phyloP scores from a whole-genome alignment of 1,140 invertebrate genomes.

The Zophobas morio region DNA sequence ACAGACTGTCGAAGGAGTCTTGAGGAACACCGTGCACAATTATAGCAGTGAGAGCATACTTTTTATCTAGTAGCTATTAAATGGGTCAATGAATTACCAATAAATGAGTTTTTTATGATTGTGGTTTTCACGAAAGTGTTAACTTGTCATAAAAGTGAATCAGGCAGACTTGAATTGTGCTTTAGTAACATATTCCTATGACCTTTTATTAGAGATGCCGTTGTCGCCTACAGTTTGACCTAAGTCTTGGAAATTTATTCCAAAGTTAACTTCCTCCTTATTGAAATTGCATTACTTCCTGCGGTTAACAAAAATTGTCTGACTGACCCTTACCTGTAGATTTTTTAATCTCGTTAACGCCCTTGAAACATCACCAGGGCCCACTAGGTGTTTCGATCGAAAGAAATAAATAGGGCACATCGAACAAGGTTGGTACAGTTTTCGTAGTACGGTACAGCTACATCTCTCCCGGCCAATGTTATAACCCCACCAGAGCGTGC shows the following conservation, averaged over 20 bases:
- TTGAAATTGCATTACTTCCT: not conserved
- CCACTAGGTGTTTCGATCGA: not conserved
- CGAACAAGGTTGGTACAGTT: conserved; percentile 16
- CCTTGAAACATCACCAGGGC: not conserved
- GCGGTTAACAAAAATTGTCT: not conserved
- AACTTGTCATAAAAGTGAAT: no score
- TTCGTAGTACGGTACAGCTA: conserved; percentile 32
- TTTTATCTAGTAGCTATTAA: no score
- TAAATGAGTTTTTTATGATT: no score
- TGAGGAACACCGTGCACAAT: no score
- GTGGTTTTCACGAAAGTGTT: no score
- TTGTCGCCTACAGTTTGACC: no score
- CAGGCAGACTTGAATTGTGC: no score
- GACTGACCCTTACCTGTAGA: not conserved
- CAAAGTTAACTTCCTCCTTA: not conserved
- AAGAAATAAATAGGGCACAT: conserved; percentile 23
- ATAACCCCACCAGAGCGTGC: conserved; percentile 44
- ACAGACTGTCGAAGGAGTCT: not conserved
- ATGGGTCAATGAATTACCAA: no score
- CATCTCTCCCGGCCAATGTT: conserved; percentile 13
- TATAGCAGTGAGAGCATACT: no score
- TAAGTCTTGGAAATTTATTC: no score
- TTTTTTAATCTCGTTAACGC: not conserved
- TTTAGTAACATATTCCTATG: no score
- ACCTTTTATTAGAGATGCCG: no score